A percentile compares a stretch with the other conserved stretches of the same genome.
Conservation (phyloP, 2,113 vertebrate genomes). For the Cochlearius cochlearius region DNA sequence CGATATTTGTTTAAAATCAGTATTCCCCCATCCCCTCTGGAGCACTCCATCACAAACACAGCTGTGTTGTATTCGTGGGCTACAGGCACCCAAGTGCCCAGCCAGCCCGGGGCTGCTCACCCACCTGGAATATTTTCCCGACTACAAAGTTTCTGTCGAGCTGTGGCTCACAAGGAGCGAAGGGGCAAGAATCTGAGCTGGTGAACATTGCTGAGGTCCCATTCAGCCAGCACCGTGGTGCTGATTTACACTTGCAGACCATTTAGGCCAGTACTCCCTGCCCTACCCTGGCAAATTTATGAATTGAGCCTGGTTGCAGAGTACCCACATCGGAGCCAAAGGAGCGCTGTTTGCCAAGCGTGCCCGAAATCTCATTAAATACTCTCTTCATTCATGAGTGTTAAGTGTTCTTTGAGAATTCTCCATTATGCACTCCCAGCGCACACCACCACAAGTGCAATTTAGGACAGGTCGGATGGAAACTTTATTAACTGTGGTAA, state of each 20-base stretch:
- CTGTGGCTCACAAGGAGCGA: background rate
- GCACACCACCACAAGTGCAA: background rate
- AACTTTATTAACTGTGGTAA: background rate
- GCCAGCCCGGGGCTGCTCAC: background rate
- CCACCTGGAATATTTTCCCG: background rate
- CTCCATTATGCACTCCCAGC: rapidly evolving
- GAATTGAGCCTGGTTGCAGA: background rate
- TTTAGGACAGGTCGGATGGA: background rate
- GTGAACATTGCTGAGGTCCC: background rate
- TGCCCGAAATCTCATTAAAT: background rate
- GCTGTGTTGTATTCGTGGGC: background rate
- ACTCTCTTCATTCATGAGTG: background rate
- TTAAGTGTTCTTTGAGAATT: background rate
- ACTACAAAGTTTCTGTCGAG: background rate
- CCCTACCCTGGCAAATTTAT: background rate
- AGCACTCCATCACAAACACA: background rate
- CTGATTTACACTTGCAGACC: background rate
- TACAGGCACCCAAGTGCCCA: background rate
- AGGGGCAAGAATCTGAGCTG: background rate
- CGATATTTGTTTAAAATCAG: background rate
- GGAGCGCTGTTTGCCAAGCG: background rate
- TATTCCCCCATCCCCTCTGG: background rate
- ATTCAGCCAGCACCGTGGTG: background rate
- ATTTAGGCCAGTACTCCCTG: background rate
- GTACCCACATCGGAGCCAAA: background rate